phyloP scores from a whole-genome alignment of 2,113 vertebrate species.

The Pholis gunnellus region DNA sequence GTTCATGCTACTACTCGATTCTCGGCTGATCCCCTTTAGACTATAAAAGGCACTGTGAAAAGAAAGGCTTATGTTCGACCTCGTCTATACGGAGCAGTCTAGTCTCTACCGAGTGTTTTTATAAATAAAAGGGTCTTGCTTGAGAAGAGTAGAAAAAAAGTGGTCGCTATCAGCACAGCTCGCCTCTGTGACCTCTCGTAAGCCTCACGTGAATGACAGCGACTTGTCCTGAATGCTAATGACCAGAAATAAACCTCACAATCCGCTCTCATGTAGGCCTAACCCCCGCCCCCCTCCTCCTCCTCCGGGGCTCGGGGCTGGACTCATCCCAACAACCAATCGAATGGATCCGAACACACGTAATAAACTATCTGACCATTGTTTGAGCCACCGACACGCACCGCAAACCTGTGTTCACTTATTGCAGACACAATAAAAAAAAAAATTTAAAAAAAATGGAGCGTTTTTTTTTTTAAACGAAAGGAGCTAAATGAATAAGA shows the following conservation, averaged over 20 bases:
- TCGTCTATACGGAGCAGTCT: constrained; percentile 28
- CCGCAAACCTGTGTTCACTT: constrained; percentile 74
- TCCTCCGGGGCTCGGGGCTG: background rate
- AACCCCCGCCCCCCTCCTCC: no score
- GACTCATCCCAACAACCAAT: background rate
- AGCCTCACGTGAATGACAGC: constrained; percentile 48
- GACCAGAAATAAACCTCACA: constrained; percentile 56
- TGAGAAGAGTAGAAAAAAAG: constrained; percentile 58
- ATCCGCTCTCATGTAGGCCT: constrained; percentile 33
- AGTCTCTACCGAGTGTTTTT: constrained; percentile 35
- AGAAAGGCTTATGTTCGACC: constrained; percentile 76
- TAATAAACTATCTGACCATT: constrained; percentile 80
- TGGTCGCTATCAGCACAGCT: background rate
- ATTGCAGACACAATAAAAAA: constrained; percentile 86
- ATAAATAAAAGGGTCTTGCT: constrained; percentile 58
- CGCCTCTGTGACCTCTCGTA: constrained; percentile 41
- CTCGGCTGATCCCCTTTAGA: constrained; percentile 46
- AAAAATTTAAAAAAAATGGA: constrained; percentile 83
- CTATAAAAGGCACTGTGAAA: constrained; percentile 84
- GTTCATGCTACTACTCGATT: constrained; percentile 39
- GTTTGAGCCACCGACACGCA: constrained; percentile 87
- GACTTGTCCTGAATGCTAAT: constrained; percentile 52
- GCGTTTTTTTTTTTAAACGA: background rate
- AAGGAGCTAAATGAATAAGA: constrained; percentile 48
- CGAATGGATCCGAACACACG: background rate